Base-by-base conservation (phyloP, 2,797 vertebrate genomes). In the Kryptopterus vitreolus region DNA sequence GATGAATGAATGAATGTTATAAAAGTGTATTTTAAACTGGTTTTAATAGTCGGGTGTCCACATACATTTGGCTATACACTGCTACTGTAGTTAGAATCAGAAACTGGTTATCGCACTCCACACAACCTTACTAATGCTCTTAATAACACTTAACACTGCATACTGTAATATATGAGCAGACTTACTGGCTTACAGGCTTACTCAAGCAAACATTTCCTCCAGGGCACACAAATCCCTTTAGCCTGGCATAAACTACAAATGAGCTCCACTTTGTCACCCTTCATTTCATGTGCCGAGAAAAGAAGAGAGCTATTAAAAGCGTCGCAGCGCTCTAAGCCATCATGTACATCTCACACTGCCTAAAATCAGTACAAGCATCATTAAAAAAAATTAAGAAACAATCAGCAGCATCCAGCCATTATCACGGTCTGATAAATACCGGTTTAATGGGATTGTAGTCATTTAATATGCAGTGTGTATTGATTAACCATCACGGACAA, bases 161-260 rank as follows among this genome's bases (percentile, higher is more conserved):
- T 66, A 76, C 65, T 76, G 55, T 81, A 69, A 76, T 61, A 81
- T 68, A 80, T 55, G 16, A 13, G 38, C 48, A 70, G 35, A 58
- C 22, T 43, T 71, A 53, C 29, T 53, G 55, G 70, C 48, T 71
- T 58, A 58, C n/a, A 58, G 26, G 76, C 71, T 74, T 57, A 74
- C 46, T 63, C 35, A 69, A 29, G 33, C 76, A 66, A 78, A 76
- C 71, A 76, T 75, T 73, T 59, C 65, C 70, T 78, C 76, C 55
- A 79, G 58, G 52, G 72, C 72, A 79, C 72, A 79, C 72, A 82
- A 84, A 82, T 73, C 80, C 74, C 66, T 77, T 79, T 68, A 68
- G 72, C 38, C 53, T 68, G n/a, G 65, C 35, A 82, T 33, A 33
- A 66, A 76, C 74, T 72, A 71, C 77, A 84, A 79, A 79, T 57